Percentiles rank a stretch among this genome's conserved stretches.
These are phyloP conservation scores for Menura novaehollandiae DNA, from an alignment of 2,113 vertebrate genomes.

Conservation along the genomic window DNA sequence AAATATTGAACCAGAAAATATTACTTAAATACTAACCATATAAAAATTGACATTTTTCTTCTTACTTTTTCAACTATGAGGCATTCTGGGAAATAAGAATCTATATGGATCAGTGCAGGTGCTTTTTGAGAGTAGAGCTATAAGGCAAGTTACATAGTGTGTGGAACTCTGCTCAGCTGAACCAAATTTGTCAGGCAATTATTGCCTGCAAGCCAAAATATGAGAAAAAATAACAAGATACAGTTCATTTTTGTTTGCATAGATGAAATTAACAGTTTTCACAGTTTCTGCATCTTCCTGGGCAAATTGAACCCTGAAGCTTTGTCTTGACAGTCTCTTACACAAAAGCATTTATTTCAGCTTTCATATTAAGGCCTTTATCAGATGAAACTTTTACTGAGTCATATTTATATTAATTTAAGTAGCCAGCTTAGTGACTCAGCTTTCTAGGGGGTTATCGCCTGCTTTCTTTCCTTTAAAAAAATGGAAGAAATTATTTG, in stretches of 20 bases:
- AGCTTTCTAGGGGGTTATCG: constrained; percentile 57
- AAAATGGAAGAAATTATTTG: constrained; percentile 74
- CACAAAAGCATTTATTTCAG: constrained; percentile 47
- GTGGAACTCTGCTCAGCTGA: constrained; percentile 5
- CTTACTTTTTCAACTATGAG: background rate
- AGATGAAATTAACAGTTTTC: constrained; percentile 23
- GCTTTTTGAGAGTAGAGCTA: background rate
- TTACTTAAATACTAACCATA: background rate
- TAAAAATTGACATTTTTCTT: background rate
- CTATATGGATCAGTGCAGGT: background rate
- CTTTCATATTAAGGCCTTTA: constrained; percentile 43
- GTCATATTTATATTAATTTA: constrained; percentile 68
- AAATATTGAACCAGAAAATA: background rate
- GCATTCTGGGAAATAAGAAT: background rate
- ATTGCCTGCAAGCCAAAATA: constrained; percentile 33
- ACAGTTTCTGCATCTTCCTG: constrained; percentile 22
- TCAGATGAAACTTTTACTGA: constrained; percentile 65
- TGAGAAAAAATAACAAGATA: constrained; percentile 27
- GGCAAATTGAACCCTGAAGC: constrained; percentile 27
- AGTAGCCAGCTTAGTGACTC: constrained; percentile 54
- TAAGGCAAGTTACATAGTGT: background rate
- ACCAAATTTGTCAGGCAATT: constrained; percentile 9
- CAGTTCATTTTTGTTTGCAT: constrained; percentile 33
- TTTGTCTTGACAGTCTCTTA: constrained; percentile 31
- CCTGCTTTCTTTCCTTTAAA: constrained; percentile 61